A percentile compares a stretch with the other conserved stretches of the same genome.
phyloP scores from a whole-genome alignment of 1,140 invertebrate species.

The Manduca sexta region DNA sequence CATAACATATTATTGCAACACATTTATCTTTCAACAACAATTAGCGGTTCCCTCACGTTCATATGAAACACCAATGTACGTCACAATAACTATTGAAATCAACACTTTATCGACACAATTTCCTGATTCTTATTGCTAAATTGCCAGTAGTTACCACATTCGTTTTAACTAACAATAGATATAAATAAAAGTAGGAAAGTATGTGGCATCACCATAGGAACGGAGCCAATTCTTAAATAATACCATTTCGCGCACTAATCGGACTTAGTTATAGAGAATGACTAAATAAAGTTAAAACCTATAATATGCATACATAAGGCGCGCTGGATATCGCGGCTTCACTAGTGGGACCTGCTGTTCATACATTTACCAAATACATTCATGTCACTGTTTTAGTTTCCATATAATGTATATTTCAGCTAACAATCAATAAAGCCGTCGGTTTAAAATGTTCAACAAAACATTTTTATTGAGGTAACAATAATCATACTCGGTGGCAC shows the following conservation, averaged over 20 bases:
- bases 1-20: slow-evolving; percentile 62
- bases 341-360: background rate
- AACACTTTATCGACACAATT: slow-evolving; percentile 20
- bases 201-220: slow-evolving; percentile 61
- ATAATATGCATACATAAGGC: slow-evolving; percentile 46
- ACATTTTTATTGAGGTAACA: background rate
- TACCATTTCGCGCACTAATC: slow-evolving; percentile 46
- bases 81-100: slow-evolving; percentile 13
- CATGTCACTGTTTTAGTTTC: too few relatives aligned
- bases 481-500: background rate
- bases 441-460: too few relatives aligned
- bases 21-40: too few relatives aligned
- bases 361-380: background rate
- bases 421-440: too few relatives aligned
- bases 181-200: slow-evolving; percentile 63
- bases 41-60: slow-evolving; percentile 25
- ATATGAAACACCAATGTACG: slow-evolving; percentile 8
- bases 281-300: slow-evolving; percentile 68
- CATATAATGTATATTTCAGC: too few relatives aligned
- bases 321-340: slow-evolving; percentile 22
- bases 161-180: slow-evolving; percentile 33
- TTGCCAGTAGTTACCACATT: slow-evolving; percentile 18
- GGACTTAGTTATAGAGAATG: slow-evolving; percentile 48
- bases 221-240: slow-evolving; percentile 42
- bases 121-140: slow-evolving; percentile 34